Evolutionary conservation across 2,888 invertebrate species (phyloP).

Genomic region (Priocnemis perturbator): DNA sequence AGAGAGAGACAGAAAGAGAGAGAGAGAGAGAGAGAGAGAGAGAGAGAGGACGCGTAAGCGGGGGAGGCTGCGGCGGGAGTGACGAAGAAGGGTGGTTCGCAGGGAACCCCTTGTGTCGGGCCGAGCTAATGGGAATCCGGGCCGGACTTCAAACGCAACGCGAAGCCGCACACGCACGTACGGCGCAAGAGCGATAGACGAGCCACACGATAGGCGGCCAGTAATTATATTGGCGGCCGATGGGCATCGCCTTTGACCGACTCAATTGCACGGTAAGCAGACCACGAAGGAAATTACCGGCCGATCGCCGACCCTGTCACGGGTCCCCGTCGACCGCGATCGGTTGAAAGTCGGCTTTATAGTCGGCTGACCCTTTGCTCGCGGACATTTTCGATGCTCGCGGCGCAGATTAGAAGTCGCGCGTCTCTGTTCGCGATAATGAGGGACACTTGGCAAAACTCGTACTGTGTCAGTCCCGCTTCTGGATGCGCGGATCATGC

Average conservation of each 20-base stretch:
- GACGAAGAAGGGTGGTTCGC: conserved; percentile 34
- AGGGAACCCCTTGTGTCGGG: conserved; percentile 55
- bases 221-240: conserved; percentile 70
- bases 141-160: conserved; percentile 68
- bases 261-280: conserved; percentile 67
- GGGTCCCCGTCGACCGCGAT: conserved; percentile 12
- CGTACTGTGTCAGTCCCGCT: too few species aligned
- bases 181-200: conserved; percentile 53
- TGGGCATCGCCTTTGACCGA: conserved; percentile 69
- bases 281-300: conserved; percentile 66
- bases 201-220: conserved; percentile 29
- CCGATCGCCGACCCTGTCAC: conserved; percentile 37
- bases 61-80: conserved; percentile 20
- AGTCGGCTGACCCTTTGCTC: background rate
- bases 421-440: too few species aligned
- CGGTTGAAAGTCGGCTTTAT: conserved; percentile 2
- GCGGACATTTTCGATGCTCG: too few species aligned
- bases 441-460: too few species aligned
- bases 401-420: too few species aligned
- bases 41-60: conserved; percentile 7
- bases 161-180: conserved; percentile 44
- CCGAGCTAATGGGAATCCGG: conserved; percentile 66
- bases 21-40: conserved; percentile 1
- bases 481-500: too few species aligned
- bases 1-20: background rate